A percentile compares a stretch with the other conserved stretches of the same genome.
Conservation (phyloP, 2,888 invertebrate genomes). For the Lamellibrachia columna region DNA sequence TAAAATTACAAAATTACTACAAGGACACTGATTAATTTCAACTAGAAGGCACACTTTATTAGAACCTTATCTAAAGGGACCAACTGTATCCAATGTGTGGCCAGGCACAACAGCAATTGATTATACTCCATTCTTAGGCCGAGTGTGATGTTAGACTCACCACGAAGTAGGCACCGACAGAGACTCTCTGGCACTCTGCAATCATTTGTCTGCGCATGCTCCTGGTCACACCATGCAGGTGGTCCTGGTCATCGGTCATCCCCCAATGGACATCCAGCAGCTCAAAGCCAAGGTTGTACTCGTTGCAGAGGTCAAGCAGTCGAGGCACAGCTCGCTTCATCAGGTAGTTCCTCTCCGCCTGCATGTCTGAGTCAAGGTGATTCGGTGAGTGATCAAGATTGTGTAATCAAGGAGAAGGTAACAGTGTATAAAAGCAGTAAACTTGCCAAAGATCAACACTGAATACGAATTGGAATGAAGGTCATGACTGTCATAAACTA, state of each 20-base stretch:
- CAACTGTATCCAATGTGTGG: background rate
- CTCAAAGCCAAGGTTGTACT: constrained; percentile 35
- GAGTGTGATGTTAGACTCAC: constrained; percentile 24
- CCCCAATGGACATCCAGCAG: constrained; percentile 38
- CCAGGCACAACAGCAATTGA: background rate
- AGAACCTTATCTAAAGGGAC: background rate
- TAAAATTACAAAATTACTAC: background rate
- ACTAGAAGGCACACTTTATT: background rate
- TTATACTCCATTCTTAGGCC: too few species aligned
- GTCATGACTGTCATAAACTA: too few species aligned
- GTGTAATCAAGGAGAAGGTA: background rate
- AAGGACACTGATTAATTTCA: background rate
- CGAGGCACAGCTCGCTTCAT: constrained; percentile 34
- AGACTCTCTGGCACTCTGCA: constrained; percentile 33
- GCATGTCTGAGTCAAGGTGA: constrained; percentile 33
- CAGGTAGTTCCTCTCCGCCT: constrained; percentile 30
- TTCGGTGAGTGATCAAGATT: background rate
- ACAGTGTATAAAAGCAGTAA: background rate
- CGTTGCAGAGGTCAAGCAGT: constrained; percentile 33
- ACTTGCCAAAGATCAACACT: background rate
- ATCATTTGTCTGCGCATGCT: constrained; percentile 27
- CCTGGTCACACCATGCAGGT: background rate
- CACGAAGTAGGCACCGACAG: constrained; percentile 39
- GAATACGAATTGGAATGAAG: too few species aligned
- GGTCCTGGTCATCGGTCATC: background rate